phyloP scores from a whole-genome alignment of 2,888 invertebrate species.

The Torymus auratus region DNA sequence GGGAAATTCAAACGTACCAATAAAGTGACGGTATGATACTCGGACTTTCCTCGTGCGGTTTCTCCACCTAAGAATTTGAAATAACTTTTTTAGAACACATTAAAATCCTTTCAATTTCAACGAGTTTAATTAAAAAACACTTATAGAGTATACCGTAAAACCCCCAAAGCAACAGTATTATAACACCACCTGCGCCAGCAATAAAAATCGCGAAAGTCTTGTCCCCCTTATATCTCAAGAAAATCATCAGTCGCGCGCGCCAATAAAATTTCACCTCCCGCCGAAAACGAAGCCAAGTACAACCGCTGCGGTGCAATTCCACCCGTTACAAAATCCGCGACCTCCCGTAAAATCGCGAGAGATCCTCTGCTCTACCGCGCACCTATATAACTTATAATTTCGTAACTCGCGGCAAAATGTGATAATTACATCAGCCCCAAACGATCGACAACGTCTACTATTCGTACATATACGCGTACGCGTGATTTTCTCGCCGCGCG shows the following conservation, averaged over 20 bases:
- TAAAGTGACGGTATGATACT: too few relatives aligned
- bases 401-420: background rate
- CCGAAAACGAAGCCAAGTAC: constrained; percentile 63
- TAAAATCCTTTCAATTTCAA: too few relatives aligned
- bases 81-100: too few relatives aligned
- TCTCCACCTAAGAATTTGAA: too few relatives aligned
- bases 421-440: constrained; percentile 30
- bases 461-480: too few relatives aligned
- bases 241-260: background rate
- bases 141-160: background rate
- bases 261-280: constrained; percentile 24
- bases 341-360: too few relatives aligned
- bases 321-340: background rate
- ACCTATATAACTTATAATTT: too few relatives aligned
- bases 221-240: background rate
- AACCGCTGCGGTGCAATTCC: constrained; percentile 9
- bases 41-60: too few relatives aligned
- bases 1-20: constrained; percentile 31
- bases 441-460: too few relatives aligned
- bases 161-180: background rate
- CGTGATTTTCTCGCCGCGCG: background rate
- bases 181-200: background rate
- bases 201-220: constrained; percentile 30
- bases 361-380: too few relatives aligned
- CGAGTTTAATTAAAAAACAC: too few relatives aligned